phyloP scores from a whole-genome alignment of 2,888 invertebrate species.

The Agrotis puta region DNA sequence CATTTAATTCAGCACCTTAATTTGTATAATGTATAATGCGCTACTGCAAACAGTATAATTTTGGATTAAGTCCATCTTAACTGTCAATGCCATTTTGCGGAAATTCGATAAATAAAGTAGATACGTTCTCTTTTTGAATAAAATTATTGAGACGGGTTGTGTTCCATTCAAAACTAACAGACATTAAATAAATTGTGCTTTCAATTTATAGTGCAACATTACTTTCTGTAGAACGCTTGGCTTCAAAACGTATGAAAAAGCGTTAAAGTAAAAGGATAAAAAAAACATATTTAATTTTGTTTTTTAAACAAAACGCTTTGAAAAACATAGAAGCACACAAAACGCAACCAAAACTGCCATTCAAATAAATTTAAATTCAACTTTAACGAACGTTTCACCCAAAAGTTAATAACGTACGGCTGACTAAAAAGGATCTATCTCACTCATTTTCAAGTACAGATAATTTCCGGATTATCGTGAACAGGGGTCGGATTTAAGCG shows the following conservation, averaged over 20 bases:
- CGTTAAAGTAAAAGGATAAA: not conserved
- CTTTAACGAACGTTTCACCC: constrained; percentile 42
- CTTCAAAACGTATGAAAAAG: not conserved
- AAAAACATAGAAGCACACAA: constrained; percentile 9
- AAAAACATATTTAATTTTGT: not conserved
- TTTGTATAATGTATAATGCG: constrained; percentile 2
- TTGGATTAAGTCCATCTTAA: not conserved
- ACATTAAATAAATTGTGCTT: not conserved
- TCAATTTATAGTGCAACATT: not conserved
- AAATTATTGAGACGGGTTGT: not conserved
- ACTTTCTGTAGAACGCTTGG: not conserved
- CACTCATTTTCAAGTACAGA: constrained; percentile 56
- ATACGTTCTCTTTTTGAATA: too few relatives aligned
- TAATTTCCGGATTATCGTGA: constrained; percentile 61
- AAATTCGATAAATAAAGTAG: too few relatives aligned
- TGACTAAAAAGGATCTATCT: constrained; percentile 55
- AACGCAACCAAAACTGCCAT: constrained; percentile 37
- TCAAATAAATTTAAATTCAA: constrained; percentile 45
- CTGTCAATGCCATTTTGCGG: too few relatives aligned
- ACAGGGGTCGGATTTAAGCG: constrained; percentile 53
- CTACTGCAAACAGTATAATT: constrained; percentile 7
- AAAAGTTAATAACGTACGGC: constrained; percentile 59
- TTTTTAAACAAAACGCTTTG: constrained; percentile 19
- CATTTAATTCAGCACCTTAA: constrained; percentile 21
- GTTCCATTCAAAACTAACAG: not conserved